Base-by-base conservation (phyloP, 2,113 vertebrate species). In the Saccopteryx bilineata region DNA sequence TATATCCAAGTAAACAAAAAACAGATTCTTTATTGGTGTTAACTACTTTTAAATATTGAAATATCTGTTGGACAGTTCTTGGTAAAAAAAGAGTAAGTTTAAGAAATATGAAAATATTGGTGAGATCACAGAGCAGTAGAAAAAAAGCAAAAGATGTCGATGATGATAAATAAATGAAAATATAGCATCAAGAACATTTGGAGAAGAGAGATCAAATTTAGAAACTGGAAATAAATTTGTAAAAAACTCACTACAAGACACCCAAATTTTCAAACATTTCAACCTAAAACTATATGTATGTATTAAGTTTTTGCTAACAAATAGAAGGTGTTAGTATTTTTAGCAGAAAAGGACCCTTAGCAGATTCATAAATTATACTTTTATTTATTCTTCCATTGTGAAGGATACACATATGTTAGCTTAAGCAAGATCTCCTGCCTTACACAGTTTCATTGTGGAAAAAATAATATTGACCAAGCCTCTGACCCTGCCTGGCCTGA, bases 381-480 rank as follows among this genome's bases (percentile, higher is more conserved):
- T 76, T 96, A 74, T 98, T 97, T 97, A 94, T 94, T 96, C 75
- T 98, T 95, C 94, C 93, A 94, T 24, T 78, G 72, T 87, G 60
- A 95, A 96, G 93, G 79, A 93, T 94, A 96, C 75, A 71, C 33
- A 78, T 84, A 87, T 97, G 76, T 91, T 95, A 83, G 68, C 60
- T 89, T 89, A 95, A 92, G 81, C 87, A 90, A 95, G 71, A 94
- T 65, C 92, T 74, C 86, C 61, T 93, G 66, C 76, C 68, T 95
- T 87, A 5, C 50, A 83, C 17, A 46, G 58, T 88, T 90, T 93
- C 96, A 79, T 61, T 82, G 69, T 95, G 95, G 97, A 97, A 97
- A 97, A 98, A 94, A 97, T 91, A 96, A 98, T 96, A 96, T 97
- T 97, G 96, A 97, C 97, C 72, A 92, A 97, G 52, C 39, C 92